Conservation (phyloP, 2,888 invertebrate species). For the Prosapia bicincta region DNA sequence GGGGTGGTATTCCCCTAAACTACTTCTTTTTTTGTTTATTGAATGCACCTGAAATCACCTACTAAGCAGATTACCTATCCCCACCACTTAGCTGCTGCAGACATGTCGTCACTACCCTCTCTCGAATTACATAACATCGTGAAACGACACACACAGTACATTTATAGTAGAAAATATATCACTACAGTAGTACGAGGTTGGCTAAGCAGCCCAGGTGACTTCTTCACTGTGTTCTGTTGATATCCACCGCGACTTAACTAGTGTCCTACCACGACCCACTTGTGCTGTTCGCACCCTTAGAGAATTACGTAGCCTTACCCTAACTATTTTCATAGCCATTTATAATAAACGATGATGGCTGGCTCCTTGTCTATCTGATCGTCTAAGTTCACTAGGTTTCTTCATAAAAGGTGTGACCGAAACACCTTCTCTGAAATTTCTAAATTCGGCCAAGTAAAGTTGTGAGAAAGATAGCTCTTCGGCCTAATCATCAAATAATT, state of each 20-base stretch:
- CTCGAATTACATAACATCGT: too few species aligned
- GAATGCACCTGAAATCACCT: too few species aligned
- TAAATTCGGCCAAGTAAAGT: slow-evolving; percentile 45
- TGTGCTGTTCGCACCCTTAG: slow-evolving; percentile 39
- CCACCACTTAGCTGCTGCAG: too few species aligned
- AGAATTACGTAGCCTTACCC: slow-evolving; percentile 36
- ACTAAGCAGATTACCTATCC: too few species aligned
- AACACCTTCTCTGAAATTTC: slow-evolving; percentile 41
- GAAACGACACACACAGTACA: too few species aligned
- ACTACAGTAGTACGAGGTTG: slow-evolving; percentile 27
- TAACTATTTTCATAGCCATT: slow-evolving; percentile 45
- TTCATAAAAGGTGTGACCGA: slow-evolving; percentile 44
- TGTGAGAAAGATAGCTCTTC: slow-evolving; percentile 43
- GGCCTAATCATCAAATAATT: slow-evolving; percentile 37
- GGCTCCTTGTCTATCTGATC: slow-evolving; percentile 44
- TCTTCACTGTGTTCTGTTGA: slow-evolving; percentile 42
- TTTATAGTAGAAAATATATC: slow-evolving; percentile 36
- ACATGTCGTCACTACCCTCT: too few species aligned
- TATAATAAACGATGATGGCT: slow-evolving; percentile 43
- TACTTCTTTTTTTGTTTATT: too few species aligned
- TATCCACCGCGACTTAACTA: slow-evolving; percentile 42
- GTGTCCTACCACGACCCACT: slow-evolving; percentile 38
- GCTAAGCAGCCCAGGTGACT: slow-evolving; percentile 31
- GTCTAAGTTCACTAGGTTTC: slow-evolving; percentile 45
- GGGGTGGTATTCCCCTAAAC: too few species aligned